Conservation (phyloP, 2,888 invertebrate species). For the Chaitophorus viminalis region DNA sequence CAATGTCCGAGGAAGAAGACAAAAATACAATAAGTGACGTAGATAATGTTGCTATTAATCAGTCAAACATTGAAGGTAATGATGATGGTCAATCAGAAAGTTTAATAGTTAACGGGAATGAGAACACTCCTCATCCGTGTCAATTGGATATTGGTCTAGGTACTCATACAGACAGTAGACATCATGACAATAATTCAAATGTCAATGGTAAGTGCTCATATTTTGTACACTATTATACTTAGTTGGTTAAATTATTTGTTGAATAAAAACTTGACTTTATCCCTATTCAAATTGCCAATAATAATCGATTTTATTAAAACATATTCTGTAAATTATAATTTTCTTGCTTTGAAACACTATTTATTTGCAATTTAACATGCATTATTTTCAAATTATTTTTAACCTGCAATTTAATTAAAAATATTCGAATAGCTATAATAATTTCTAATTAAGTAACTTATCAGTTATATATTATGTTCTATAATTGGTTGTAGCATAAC, state of each 20-base stretch:
- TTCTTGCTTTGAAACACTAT: too few relatives aligned
- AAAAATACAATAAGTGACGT: constrained; percentile 17
- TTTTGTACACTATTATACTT: not conserved
- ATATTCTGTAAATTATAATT: not conserved
- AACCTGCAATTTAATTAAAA: not conserved
- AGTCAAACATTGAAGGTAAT: constrained; percentile 4
- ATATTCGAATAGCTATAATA: not conserved
- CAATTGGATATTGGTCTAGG: constrained; percentile 55
- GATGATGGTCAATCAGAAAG: not conserved
- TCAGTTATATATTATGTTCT: constrained; percentile 1
- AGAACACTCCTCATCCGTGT: constrained; percentile 42
- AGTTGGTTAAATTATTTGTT: not conserved
- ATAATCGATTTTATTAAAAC: not conserved
- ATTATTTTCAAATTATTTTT: not conserved
- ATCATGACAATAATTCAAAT: constrained; percentile 19
- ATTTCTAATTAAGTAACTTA: not conserved
- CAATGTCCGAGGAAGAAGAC: constrained; percentile 56
- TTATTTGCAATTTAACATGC: too few relatives aligned
- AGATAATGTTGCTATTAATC: not conserved
- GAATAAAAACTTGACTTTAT: not conserved
- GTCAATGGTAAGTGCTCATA: not conserved
- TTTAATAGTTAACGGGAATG: constrained; percentile 34
- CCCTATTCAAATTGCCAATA: not conserved
- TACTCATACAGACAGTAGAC: constrained; percentile 52
- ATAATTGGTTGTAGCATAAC: not conserved